Evolutionary conservation across 2,888 invertebrate species (phyloP).

Genomic region (Pyrgus malvae): DNA sequence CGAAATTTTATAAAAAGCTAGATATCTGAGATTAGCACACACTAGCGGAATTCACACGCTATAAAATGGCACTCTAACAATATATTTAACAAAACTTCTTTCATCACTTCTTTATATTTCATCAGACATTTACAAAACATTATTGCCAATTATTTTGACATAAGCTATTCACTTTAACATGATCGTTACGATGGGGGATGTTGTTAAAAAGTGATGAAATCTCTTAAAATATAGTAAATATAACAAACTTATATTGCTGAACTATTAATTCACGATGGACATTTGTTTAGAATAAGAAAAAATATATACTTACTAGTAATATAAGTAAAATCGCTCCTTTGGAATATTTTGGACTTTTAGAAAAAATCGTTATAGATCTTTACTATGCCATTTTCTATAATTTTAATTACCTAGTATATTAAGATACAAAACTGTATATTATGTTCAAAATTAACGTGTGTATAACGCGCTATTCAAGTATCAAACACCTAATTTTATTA

Average conservation of each 20-base stretch:
- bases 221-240: background rate
- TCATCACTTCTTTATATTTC: conserved; percentile 5
- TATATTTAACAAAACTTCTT: conserved; percentile 1
- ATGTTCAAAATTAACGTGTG: conserved; percentile 28
- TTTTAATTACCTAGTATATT: conserved; percentile 15
- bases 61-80: conserved; percentile 19
- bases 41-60: background rate
- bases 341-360: conserved; percentile 15
- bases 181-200: too few relatives aligned
- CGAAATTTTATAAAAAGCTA: conserved; percentile 18
- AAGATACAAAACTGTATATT: conserved; percentile 27
- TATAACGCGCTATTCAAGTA: conserved; percentile 22
- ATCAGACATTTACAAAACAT: too few relatives aligned
- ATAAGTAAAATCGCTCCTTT: conserved; percentile 18
- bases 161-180: too few relatives aligned
- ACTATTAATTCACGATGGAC: conserved; percentile 14
- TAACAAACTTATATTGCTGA: too few relatives aligned
- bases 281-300: too few relatives aligned
- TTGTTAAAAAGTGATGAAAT: background rate
- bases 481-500: conserved; percentile 2
- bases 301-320: too few relatives aligned
- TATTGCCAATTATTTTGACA: too few relatives aligned
- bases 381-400: conserved; percentile 1
- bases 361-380: conserved; percentile 4
- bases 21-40: background rate